These are phyloP conservation scores for Fregata magnificens DNA, from an alignment of 2,113 vertebrate species.

Conservation along the genomic window DNA sequence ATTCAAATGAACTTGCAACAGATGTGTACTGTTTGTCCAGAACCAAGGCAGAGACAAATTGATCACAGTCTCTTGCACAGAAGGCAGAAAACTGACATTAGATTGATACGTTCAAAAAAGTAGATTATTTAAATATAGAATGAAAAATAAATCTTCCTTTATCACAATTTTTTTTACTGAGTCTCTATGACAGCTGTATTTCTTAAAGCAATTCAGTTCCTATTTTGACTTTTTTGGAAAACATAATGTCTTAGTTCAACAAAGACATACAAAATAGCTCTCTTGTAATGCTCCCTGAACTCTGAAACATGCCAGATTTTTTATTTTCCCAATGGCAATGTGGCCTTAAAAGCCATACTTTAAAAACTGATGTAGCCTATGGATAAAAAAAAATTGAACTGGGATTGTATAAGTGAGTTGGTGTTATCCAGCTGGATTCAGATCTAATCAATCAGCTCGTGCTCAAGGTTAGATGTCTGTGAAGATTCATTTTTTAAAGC, in stretches of 20 bases:
- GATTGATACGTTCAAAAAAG: neutral
- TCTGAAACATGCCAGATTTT: neutral
- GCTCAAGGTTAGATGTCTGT: neutral
- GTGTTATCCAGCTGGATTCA: neutral
- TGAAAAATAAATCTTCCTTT: conserved; percentile 5
- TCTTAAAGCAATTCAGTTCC: neutral
- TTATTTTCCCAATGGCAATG: neutral
- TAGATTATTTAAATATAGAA: conserved; percentile 13
- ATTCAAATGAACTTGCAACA: conserved; percentile 44
- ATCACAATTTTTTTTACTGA: neutral
- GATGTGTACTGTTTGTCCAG: neutral
- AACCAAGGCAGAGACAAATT: neutral
- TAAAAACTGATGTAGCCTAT: neutral
- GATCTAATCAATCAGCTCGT: neutral
- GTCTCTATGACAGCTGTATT: neutral
- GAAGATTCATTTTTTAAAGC: neutral
- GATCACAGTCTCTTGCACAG: neutral
- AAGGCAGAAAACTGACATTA: neutral
- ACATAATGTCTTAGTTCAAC: neutral
- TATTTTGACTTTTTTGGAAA: neutral
- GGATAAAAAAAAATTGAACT: neutral
- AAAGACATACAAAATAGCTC: neutral
- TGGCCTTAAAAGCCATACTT: neutral
- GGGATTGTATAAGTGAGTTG: neutral
- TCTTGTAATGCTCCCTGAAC: neutral